Conservation (phyloP, 30 jellyfish, hydroid and myxozoan genomes). For the Clytia hemisphaerica region DNA sequence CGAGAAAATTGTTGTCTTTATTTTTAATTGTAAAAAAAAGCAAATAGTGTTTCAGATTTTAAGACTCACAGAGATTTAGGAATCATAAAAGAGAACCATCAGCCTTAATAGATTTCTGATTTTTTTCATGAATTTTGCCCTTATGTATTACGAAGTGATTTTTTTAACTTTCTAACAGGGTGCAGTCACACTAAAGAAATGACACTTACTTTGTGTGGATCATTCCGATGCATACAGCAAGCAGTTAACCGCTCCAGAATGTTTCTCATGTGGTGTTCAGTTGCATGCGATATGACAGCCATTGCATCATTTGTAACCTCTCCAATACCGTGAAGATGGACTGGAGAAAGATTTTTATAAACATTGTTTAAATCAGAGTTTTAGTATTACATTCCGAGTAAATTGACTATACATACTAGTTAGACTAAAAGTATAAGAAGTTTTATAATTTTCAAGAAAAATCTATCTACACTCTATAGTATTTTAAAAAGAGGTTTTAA, state of each 20-base stretch:
- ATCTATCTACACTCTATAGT: not conserved
- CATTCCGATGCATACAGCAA: constrained; percentile 82
- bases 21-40: too few species aligned
- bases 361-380: too few species aligned
- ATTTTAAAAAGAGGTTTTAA: not conserved
- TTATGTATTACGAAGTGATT: not conserved
- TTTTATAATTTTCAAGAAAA: too few species aligned
- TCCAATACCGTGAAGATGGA: constrained; percentile 37
- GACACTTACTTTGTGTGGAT: constrained; percentile 72
- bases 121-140: not conserved
- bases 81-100: too few species aligned
- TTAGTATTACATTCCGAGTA: too few species aligned
- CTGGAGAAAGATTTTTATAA: too few species aligned
- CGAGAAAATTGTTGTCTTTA: too few species aligned
- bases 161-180: not conserved
- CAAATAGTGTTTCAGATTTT: too few species aligned
- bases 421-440: too few species aligned
- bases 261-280: constrained; percentile 77
- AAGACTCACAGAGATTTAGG: too few species aligned
- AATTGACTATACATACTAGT: too few species aligned
- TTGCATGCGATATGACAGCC: constrained; percentile 82
- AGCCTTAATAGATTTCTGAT: too few species aligned
- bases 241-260: constrained; percentile 71
- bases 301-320: constrained; percentile 58
- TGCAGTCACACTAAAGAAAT: not conserved